Evolutionary conservation across 2,797 vertebrate species (phyloP), one percentile per base, ranked within the genome.

Genomic region (Limosa lapponica): DNA sequence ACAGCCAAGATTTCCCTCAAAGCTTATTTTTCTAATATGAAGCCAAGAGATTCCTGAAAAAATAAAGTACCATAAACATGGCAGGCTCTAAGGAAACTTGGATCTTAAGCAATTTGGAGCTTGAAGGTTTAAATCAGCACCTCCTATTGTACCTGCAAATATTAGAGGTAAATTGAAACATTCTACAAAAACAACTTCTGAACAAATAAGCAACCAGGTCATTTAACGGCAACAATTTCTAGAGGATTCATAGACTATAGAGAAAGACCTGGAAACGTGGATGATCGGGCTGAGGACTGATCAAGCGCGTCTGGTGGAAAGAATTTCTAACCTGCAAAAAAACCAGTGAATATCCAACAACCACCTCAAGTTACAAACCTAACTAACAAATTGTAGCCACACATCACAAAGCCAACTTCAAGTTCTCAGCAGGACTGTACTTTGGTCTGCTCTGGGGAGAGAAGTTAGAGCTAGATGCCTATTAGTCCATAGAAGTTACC

Each of bases 321-420:
- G 12, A 36, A 27, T 11, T 34, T 70, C 28, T 16, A 24, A 67
- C 0, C 20, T 32, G 36, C 23, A 34, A 20, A 55, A 32, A 8
- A 9, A 4, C 3, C 13, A 20, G 18, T 2, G 0, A 74, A 43
- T 2, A 37, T 0, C 54, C 54, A n/a, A 23, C 7, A 16, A 30
- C 34, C 44, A 25, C 32, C 55, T 32, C 8, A 2, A 34, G 37
- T 14, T 36, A 43, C 82, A 82, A 69, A 49, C 22, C 22, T 52
- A 19, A 2, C 25, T 32, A 48, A 22, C 46, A 23, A 57, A 22
- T 0, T 0, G 8, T 0, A 52, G 32, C 34, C 36, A 23, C 16
- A 7, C 28, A n/a, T 39, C 41, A 4, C 51, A 39, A 34, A 66
- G 62, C 16, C 61, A 17, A 3, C 57, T 22, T 24, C 11, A 15